A percentile compares a stretch with the other conserved stretches of the same genome.
Conservation (phyloP, 2,113 vertebrate genomes). For the Cichladusa arquata region DNA sequence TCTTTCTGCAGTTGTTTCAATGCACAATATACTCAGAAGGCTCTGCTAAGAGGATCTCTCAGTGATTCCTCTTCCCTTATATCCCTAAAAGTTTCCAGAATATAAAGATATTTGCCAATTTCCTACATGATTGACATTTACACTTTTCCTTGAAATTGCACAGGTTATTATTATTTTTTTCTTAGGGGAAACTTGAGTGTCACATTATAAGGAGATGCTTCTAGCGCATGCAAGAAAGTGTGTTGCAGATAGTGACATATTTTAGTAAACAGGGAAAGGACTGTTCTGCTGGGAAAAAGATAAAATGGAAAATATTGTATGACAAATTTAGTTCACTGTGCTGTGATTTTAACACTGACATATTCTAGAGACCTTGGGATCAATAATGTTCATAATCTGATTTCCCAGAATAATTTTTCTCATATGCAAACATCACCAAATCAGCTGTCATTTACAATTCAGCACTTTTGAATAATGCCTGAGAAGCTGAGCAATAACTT, state of each 20-base stretch:
- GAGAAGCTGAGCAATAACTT: slow-evolving; percentile 11
- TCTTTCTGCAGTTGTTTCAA: background rate
- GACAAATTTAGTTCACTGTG: background rate
- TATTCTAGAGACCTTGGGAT: background rate
- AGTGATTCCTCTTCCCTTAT: background rate
- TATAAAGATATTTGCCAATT: background rate
- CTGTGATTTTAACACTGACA: slow-evolving; percentile 10
- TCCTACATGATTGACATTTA: background rate
- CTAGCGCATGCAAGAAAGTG: background rate
- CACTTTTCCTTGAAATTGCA: background rate
- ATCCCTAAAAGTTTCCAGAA: background rate
- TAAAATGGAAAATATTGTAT: background rate
- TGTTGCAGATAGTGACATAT: background rate
- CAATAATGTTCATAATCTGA: slow-evolving; percentile 31
- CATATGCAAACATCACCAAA: background rate
- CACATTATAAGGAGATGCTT: background rate
- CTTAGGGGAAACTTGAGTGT: background rate
- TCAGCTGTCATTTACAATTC: background rate
- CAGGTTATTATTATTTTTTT: background rate
- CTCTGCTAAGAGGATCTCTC: background rate
- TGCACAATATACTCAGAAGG: background rate
- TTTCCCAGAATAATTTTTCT: slow-evolving; percentile 32
- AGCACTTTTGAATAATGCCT: background rate
- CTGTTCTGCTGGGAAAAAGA: background rate
- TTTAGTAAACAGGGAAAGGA: background rate